A percentile compares a stretch with the other conserved stretches of the same genome.
These are phyloP conservation scores for Suillia variegata DNA, from an alignment of 2,888 invertebrate genomes.

Conservation along the genomic window DNA sequence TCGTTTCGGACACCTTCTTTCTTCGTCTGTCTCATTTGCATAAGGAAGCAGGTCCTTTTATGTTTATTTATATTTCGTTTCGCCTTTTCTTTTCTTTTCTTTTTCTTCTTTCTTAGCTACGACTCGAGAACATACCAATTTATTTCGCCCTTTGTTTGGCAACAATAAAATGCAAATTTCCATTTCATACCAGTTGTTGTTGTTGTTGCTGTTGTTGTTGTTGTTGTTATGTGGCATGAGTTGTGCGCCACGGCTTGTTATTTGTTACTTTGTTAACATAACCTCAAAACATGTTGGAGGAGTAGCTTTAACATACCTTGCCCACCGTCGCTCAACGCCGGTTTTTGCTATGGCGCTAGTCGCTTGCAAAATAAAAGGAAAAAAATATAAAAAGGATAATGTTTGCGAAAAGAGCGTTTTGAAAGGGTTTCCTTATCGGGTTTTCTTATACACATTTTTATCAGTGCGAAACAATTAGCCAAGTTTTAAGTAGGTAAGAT, in stretches of 20 bases:
- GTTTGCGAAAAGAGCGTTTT: background rate
- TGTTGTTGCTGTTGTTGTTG: background rate
- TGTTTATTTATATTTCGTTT: too few species aligned
- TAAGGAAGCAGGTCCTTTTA: background rate
- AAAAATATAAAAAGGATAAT: conserved; percentile 9
- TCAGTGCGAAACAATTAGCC: background rate
- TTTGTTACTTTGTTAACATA: conserved; percentile 1
- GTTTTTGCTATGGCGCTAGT: background rate
- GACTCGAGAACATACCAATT: too few species aligned
- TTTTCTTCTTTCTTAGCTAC: too few species aligned
- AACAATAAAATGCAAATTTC: conserved; percentile 4
- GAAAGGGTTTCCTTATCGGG: background rate
- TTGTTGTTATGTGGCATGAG: too few species aligned
- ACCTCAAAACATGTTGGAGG: background rate
- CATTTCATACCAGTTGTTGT: background rate
- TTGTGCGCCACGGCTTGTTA: background rate
- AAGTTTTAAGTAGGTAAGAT: background rate
- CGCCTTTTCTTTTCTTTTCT: too few species aligned
- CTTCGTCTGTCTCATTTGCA: background rate
- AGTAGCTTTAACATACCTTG: too few species aligned
- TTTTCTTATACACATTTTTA: background rate
- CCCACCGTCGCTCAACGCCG: too few species aligned
- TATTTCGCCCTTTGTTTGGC: background rate
- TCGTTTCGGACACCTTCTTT: background rate
- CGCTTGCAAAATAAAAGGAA: too few species aligned